These are phyloP conservation scores for Drosophila repleta DNA, from an alignment of 1,140 invertebrate genomes.

Conservation along the genomic window DNA sequence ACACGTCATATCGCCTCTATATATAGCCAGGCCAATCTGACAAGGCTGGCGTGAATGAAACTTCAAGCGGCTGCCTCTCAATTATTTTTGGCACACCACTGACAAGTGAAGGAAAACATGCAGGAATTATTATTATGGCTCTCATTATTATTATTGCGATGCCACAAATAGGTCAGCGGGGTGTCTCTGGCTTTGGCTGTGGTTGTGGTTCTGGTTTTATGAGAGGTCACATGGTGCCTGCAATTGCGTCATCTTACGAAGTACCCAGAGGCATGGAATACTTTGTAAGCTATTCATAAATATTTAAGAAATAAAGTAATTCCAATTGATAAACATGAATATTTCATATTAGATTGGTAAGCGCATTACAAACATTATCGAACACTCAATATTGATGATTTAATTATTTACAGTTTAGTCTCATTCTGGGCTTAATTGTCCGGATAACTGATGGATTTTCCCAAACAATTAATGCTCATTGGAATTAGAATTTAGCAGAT, in stretches of 20 bases:
- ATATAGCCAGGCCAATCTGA: constrained; percentile 28
- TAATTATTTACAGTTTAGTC: too few relatives aligned
- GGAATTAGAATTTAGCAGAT: too few relatives aligned
- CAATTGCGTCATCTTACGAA: constrained; percentile 17
- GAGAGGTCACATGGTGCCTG: constrained; percentile 7
- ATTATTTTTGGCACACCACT: constrained; percentile 47
- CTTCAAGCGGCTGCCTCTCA: constrained; percentile 40
- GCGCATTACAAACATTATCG: not conserved
- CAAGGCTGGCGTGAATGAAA: constrained; percentile 50
- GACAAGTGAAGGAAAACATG: constrained; percentile 53
- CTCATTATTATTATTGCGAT: constrained; percentile 20
- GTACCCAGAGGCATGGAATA: not conserved
- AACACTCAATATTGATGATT: not conserved
- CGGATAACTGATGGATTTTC: too few relatives aligned
- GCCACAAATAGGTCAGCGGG: constrained; percentile 38
- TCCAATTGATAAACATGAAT: not conserved
- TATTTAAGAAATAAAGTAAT: not conserved
- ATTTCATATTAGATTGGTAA: not conserved
- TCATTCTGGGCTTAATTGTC: too few relatives aligned
- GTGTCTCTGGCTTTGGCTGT: not conserved
- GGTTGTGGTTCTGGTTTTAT: not conserved
- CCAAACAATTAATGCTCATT: too few relatives aligned
- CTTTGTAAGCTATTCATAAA: not conserved
- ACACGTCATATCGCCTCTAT: constrained; percentile 10
- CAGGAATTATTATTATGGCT: constrained; percentile 43